phyloP scores from a whole-genome alignment of 2,797 vertebrate genomes.

The Orestias chungarensis region DNA sequence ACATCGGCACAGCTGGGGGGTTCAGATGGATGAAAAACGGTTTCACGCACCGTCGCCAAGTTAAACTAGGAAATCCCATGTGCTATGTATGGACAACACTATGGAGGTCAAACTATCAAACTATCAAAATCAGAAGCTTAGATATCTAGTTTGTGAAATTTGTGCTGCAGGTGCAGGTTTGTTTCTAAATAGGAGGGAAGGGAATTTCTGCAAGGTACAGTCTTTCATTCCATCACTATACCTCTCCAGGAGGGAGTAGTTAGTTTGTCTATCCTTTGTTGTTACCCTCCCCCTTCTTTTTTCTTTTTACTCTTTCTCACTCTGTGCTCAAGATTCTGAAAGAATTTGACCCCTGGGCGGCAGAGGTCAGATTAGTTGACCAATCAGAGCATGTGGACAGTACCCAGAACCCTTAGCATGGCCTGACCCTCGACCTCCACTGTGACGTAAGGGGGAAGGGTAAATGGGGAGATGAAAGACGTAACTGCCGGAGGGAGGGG shows the following conservation, averaged over 20 bases:
- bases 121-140: constrained; percentile 8
- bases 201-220: constrained; percentile 73
- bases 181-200: constrained; percentile 34
- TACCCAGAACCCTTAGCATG: constrained; percentile 82
- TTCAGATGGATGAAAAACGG: constrained; percentile 64
- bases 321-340: constrained; percentile 82
- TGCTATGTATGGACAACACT: constrained; percentile 14
- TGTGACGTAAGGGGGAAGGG: constrained; percentile 82
- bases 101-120: constrained; percentile 19
- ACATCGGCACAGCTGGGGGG: constrained; percentile 70
- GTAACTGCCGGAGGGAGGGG: constrained; percentile 78
- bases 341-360: constrained; percentile 83
- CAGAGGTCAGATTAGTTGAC: constrained; percentile 83
- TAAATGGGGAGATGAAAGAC: constrained; percentile 84
- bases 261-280: constrained; percentile 81
- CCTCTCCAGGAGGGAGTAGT: constrained; percentile 77
- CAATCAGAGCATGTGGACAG: constrained; percentile 84
- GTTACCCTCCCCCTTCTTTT: constrained; percentile 72
- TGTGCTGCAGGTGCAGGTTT: constrained; percentile 32
- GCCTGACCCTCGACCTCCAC: constrained; percentile 80
- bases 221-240: constrained; percentile 80
- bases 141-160: constrained; percentile 10
- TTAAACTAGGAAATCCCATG: constrained; percentile 2
- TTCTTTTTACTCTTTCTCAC: constrained; percentile 75
- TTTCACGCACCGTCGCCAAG: constrained; percentile 33